These are phyloP conservation scores for Cottoperca gobio DNA, from an alignment of 2,797 vertebrate species.

Conservation along the genomic window DNA sequence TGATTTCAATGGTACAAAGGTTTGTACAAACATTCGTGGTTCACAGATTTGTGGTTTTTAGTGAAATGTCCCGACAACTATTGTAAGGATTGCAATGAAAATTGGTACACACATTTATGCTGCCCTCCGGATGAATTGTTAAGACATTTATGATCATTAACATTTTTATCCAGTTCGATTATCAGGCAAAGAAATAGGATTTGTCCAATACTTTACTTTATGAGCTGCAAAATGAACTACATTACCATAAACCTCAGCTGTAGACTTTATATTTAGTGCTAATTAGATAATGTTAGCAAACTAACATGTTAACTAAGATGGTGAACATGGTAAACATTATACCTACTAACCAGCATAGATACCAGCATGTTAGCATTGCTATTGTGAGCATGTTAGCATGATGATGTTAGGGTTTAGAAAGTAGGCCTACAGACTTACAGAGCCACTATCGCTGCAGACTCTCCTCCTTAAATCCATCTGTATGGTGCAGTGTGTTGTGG, in stretches of 20 bases:
- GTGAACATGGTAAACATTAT: background rate
- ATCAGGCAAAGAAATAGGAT: too few relatives aligned
- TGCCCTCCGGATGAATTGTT: too few relatives aligned
- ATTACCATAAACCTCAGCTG: background rate
- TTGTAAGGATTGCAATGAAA: too few relatives aligned
- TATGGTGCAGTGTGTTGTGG: background rate
- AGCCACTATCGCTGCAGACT: background rate
- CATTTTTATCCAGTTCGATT: too few relatives aligned
- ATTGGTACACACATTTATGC: too few relatives aligned
- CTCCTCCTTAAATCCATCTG: background rate
- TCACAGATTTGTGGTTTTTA: too few relatives aligned
- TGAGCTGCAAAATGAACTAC: background rate
- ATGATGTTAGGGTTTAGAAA: background rate
- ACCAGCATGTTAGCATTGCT: background rate
- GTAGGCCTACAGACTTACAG: background rate
- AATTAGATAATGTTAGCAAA: background rate
- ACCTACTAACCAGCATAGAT: background rate
- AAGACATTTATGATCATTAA: background rate
- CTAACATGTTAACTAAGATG: background rate
- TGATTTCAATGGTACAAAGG: too few relatives aligned
- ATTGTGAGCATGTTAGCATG: background rate
- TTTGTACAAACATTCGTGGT: too few relatives aligned
- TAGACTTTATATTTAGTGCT: background rate
- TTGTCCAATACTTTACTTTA: too few relatives aligned
- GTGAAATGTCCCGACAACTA: too few relatives aligned